Percentiles rank a stretch among this genome's conserved stretches.
These are phyloP conservation scores for Philotrypesis tridentata DNA, from an alignment of 1,140 invertebrate species.

Conservation along the genomic window DNA sequence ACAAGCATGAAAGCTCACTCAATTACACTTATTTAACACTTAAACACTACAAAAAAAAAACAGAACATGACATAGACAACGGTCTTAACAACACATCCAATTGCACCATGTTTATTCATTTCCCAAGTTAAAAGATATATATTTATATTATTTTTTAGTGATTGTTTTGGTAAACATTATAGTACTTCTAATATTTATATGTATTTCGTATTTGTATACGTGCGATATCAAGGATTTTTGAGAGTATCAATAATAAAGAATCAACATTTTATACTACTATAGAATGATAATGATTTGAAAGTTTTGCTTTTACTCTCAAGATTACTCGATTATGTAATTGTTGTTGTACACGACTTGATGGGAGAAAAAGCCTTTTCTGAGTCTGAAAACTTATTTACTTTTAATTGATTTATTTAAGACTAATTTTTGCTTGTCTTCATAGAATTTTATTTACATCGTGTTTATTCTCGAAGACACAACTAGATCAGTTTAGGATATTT, in stretches of 20 bases:
- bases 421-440: conserved; percentile 19
- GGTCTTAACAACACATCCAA: background rate
- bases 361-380: conserved; percentile 8
- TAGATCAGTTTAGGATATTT: conserved; percentile 14
- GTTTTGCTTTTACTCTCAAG: conserved; percentile 18
- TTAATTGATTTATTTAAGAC: conserved; percentile 21
- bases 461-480: background rate
- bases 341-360: conserved; percentile 27
- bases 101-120: background rate
- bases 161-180: conserved; percentile 32
- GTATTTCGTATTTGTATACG: conserved; percentile 26
- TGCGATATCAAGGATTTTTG: conserved; percentile 29
- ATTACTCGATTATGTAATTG: conserved; percentile 6
- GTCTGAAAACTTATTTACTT: conserved; percentile 14
- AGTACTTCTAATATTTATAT: conserved; percentile 26
- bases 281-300: background rate
- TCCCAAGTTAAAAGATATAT: background rate
- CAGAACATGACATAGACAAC: conserved; percentile 9
- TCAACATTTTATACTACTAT: background rate
- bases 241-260: conserved; percentile 1
- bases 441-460: conserved; percentile 18
- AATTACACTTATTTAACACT: conserved; percentile 6
- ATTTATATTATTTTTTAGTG: conserved; percentile 18
- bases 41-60: background rate
- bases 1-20: background rate